Conservation (phyloP, 2,113 vertebrate genomes). For the Bufo gargarizans region DNA sequence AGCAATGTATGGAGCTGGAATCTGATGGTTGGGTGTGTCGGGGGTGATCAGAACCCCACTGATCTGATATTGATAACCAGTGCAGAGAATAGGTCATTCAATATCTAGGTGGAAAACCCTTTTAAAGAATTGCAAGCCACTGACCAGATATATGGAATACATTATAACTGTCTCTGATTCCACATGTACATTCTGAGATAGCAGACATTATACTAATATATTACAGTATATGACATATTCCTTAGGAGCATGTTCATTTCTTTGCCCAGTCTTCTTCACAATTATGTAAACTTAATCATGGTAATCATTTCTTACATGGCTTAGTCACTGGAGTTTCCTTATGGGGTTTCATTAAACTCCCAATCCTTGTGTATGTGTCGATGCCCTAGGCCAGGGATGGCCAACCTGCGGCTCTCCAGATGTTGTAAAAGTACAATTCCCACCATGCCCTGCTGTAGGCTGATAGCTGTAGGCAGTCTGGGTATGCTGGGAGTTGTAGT, state of each 20-base stretch:
- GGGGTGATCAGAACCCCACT: no score
- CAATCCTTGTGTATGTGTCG: neutral
- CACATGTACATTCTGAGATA: neutral
- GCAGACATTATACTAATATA: neutral
- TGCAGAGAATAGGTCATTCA: no score
- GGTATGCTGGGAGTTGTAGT: no score
- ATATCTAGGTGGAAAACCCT: no score
- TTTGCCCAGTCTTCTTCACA: neutral
- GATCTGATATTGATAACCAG: no score
- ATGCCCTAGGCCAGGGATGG: neutral
- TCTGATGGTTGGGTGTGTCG: no score
- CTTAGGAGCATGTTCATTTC: neutral
- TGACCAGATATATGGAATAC: neutral
- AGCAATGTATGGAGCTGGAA: no score
- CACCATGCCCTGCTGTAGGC: no score
- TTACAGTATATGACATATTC: neutral
- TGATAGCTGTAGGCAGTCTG: no score
- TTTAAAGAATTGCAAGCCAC: neutral
- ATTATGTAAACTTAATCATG: neutral
- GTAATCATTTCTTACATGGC: neutral
- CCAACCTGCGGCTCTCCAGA: no score
- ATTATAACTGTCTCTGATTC: neutral
- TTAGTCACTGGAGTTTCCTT: neutral
- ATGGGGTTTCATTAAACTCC: neutral
- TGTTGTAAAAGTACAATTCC: no score